Base-by-base conservation (phyloP, 1,140 invertebrate genomes). In the Drosophila gunungcola region DNA sequence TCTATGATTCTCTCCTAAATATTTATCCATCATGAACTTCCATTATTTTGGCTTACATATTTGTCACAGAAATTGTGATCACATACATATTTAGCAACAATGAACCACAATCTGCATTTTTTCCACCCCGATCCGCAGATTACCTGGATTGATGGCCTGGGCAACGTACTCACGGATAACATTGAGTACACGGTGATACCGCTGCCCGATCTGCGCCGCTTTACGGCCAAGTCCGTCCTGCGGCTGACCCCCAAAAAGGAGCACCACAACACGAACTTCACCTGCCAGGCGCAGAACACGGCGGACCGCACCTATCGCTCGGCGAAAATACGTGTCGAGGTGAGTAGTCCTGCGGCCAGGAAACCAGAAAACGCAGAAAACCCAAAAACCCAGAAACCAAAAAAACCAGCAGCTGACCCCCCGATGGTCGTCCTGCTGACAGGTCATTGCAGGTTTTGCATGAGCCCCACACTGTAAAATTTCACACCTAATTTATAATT, bases 221-320 rank as follows among this genome's bases (percentile, higher is more conserved):
- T 94, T 77, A 96, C 95, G 48, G 95, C 96, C 11, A 95, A 94
- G 88, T 96, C 95, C 49, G 94, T 95, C n/a, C 93, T 97, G 56
- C 95, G 94, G 65, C 93, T 97, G 73, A 95, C 94, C 76, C 96
- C 96, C 9, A 95, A 95, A 74, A 95, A 96, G 91, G 94, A 95
- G 65, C 96, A 97, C 92, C 95, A 97, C 92, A 96, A 96, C 89
- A 96, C 95, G 82, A 96, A 94, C 51, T 95, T 97, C 80, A 96
- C 96, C 57, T 97, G 97, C 93, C 95, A 96, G 92, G 95, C 95
- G 69, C 95, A 96, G 92, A 96, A 96, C 86, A 94, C 94, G 41
- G 95, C 95, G 46, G 95, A 95, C 91, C 94, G 95, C 75, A 95
- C 94, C 68, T 95, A 95, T 90, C 94, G 94, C 81, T 95, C 94